Conservation (phyloP, 2,113 vertebrate genomes). For the Pterocles burchelli region DNA sequence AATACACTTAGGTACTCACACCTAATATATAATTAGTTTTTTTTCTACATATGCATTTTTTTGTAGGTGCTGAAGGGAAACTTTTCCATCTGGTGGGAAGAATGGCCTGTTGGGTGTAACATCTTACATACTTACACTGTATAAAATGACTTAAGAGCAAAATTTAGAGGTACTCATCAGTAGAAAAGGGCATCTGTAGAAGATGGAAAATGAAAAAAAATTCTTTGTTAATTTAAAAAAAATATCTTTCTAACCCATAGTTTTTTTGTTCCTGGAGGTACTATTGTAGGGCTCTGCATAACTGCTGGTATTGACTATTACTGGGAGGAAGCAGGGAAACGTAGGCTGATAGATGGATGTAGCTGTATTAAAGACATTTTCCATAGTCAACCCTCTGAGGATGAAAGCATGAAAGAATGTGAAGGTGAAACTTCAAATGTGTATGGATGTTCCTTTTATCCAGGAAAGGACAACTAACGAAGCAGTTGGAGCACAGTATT, state of each 20-base stretch:
- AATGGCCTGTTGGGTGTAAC: not conserved
- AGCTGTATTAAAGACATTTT: not conserved
- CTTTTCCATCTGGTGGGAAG: not conserved
- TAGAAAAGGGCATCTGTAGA: constrained; percentile 23
- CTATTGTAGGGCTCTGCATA: not conserved
- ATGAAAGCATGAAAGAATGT: constrained; percentile 53
- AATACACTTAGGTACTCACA: not conserved
- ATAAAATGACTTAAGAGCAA: constrained; percentile 31
- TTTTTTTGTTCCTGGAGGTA: constrained; percentile 30
- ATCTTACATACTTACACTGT: not conserved
- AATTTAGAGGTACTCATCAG: constrained; percentile 38
- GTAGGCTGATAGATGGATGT: constrained; percentile 18
- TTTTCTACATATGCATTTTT: not conserved
- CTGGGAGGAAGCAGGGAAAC: not conserved
- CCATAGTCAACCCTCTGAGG: not conserved
- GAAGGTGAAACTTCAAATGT: constrained; percentile 69
- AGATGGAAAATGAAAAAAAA: constrained; percentile 31
- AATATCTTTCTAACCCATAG: not conserved
- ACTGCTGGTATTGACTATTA: not conserved
- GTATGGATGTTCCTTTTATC: constrained; percentile 70
- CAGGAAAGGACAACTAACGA: constrained; percentile 70
- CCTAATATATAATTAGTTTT: not conserved
- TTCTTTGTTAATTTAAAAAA: not conserved
- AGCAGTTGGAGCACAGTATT: constrained; percentile 58
- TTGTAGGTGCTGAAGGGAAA: not conserved